Conservation (phyloP, 2,797 vertebrate genomes). For the Typhlichthys eigenmanni region DNA sequence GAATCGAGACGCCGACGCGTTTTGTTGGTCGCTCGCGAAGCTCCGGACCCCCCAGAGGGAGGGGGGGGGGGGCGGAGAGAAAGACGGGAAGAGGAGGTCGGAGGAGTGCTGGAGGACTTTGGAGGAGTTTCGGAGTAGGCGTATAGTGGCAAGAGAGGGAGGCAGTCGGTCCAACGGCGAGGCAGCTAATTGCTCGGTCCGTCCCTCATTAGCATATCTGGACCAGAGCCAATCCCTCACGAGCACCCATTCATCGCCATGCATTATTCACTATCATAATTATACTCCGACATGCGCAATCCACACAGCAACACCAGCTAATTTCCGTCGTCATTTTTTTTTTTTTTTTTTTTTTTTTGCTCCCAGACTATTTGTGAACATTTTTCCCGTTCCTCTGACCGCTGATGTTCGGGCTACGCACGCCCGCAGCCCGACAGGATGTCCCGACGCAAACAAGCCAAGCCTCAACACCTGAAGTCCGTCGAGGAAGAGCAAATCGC, state of each 20-base stretch:
- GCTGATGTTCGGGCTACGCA: slow-evolving; percentile 93
- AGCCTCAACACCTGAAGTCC: slow-evolving; percentile 97
- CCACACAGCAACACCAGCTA: slow-evolving; percentile 81
- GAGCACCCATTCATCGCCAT: slow-evolving; percentile 88
- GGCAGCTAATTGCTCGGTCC: slow-evolving; percentile 92
- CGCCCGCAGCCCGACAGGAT: slow-evolving; percentile 87
- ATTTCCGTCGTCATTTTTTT: slow-evolving; percentile 60
- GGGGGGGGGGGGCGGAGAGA: slow-evolving; percentile 73
- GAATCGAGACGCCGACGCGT: too few species aligned
- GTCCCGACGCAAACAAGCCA: slow-evolving; percentile 99
- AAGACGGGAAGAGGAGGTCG: slow-evolving; percentile 44
- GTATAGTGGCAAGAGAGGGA: slow-evolving; percentile 65
- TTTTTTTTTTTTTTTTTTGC: slow-evolving; percentile 40
- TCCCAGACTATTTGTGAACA: slow-evolving; percentile 81
- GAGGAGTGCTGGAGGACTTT: slow-evolving; percentile 61
- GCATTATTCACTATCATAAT: slow-evolving; percentile 99
- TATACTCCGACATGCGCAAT: slow-evolving; percentile 94
- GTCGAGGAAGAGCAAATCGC: slow-evolving; percentile 89
- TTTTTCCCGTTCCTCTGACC: slow-evolving; percentile 65
- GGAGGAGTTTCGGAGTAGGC: slow-evolving; percentile 61
- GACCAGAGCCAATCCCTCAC: slow-evolving; percentile 93
- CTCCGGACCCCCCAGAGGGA: slow-evolving; percentile 68
- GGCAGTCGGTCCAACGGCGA: slow-evolving; percentile 84
- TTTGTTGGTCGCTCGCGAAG: slow-evolving; percentile 60
- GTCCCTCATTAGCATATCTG: slow-evolving; percentile 97